Evolutionary conservation across 2,113 vertebrate species (phyloP).

Genomic region (Megaceryle maxima): DNA sequence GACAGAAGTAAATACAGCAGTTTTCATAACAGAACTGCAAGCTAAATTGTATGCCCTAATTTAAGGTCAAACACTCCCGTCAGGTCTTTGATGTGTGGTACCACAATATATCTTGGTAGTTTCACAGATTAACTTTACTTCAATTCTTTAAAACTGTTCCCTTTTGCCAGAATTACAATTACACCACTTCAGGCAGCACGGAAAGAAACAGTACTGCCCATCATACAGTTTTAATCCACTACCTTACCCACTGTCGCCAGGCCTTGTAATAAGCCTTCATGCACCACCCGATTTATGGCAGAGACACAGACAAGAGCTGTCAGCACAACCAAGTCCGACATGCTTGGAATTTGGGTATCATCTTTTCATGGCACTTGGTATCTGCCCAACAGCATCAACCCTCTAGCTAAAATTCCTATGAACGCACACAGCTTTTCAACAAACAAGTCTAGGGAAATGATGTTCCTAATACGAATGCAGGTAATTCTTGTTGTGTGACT

Average conservation of each 20-base stretch:
- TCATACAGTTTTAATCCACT: background rate
- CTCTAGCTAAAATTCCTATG: background rate
- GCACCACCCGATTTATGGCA: background rate
- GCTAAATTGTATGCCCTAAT: background rate
- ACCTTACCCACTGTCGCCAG: background rate
- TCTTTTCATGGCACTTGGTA: background rate
- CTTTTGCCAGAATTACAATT: background rate
- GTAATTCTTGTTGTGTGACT: background rate
- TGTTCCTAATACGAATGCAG: background rate
- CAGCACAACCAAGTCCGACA: background rate
- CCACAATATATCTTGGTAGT: background rate
- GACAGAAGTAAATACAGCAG: background rate
- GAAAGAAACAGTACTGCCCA: background rate
- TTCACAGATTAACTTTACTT: background rate
- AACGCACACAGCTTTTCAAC: background rate
- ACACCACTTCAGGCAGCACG: background rate
- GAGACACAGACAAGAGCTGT: background rate
- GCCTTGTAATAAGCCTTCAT: background rate
- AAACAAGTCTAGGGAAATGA: background rate
- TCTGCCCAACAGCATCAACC: background rate
- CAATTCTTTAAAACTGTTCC: background rate
- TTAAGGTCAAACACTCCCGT: background rate
- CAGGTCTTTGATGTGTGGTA: fast-evolving
- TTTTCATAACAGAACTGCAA: background rate
- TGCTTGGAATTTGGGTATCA: background rate